Base-by-base conservation (phyloP, 2,888 invertebrate species). In the Kryphioiulus occultus region DNA sequence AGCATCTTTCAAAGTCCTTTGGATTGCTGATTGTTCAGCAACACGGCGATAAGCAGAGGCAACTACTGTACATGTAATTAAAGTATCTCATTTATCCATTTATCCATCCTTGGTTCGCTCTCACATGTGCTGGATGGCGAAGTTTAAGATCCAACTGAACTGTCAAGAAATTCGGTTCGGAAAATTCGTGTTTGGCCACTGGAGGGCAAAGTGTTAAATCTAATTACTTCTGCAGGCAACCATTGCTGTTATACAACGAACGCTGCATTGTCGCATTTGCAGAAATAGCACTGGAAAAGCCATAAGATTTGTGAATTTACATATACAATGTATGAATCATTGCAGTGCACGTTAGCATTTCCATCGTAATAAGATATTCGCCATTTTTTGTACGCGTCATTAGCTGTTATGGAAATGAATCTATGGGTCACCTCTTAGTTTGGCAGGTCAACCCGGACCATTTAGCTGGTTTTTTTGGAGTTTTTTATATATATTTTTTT, bases 341-440 rank as follows among this genome's bases (percentile, higher is more conserved):
- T 3, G 39, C 9, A 9, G 5, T 44, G 44, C 44, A 44, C 10
- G 68, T 26, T 30, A 3, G 78, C 78, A 78, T 78, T 78, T 30
- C 17, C 78, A 30, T 30, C 15, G 17, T 12, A 30, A 30, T 78
- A 30, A 78, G 15, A 7, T 78, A 15, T 78, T 30, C 78, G 12
- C 78, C 15, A 26, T 30, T 30, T 78, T 78, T 78, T 78, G 78
- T 78, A 26, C 30, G 30, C 78, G 30, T 17, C 39, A 85, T 85
- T 85, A 85, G 85, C 19, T 85, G 85, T 85, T 85, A 85, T 85
- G 85, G 22, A 85, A 85, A 85, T 39, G 85, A 85, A 19, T 17
- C 44, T 85, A 0, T 85, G 39, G 39, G 85, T 85, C 39, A 35
- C 26, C 85, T 44, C 85, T 44, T 39, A n/a, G 35, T 85, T 39